Conservation (phyloP, 2,888 invertebrate genomes). For the Diarsia rubi region DNA sequence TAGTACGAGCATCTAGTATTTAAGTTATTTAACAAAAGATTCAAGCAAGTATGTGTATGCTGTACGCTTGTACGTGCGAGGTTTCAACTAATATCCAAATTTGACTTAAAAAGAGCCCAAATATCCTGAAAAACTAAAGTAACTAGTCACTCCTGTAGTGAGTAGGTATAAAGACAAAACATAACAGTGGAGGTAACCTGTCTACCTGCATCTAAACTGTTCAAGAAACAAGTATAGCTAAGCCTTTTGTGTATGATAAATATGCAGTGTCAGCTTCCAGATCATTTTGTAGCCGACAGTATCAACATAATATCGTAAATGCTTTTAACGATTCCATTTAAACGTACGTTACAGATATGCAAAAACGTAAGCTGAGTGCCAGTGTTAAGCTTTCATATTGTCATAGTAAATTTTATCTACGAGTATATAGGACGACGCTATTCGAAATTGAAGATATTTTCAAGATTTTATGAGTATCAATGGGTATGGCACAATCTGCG, state of each 20-base stretch:
- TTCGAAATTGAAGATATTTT: conserved; percentile 67
- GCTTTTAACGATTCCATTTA: conserved; percentile 69
- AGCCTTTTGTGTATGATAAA: not conserved
- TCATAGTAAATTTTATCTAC: conserved; percentile 62
- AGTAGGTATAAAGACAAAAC: not conserved
- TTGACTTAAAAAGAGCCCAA: not conserved
- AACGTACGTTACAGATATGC: conserved; percentile 64
- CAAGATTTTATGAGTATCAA: conserved; percentile 63
- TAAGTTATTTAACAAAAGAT: too few relatives aligned
- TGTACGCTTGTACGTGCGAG: too few relatives aligned
- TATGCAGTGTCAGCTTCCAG: not conserved
- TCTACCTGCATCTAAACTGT: not conserved
- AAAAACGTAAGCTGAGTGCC: conserved; percentile 63
- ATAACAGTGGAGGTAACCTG: not conserved
- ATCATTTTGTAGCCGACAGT: conserved; percentile 30
- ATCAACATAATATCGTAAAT: conserved; percentile 56
- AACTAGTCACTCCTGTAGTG: not conserved
- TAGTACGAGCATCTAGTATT: not conserved
- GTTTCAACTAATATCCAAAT: not conserved
- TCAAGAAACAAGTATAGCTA: not conserved
- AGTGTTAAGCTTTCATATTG: conserved; percentile 63
- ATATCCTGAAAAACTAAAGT: not conserved
- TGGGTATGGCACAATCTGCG: conserved; percentile 47
- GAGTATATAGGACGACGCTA: conserved; percentile 49
- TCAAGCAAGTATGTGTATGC: too few relatives aligned